phyloP scores from a whole-genome alignment of 2,797 vertebrate genomes.

The Sebastes hubbsi region DNA sequence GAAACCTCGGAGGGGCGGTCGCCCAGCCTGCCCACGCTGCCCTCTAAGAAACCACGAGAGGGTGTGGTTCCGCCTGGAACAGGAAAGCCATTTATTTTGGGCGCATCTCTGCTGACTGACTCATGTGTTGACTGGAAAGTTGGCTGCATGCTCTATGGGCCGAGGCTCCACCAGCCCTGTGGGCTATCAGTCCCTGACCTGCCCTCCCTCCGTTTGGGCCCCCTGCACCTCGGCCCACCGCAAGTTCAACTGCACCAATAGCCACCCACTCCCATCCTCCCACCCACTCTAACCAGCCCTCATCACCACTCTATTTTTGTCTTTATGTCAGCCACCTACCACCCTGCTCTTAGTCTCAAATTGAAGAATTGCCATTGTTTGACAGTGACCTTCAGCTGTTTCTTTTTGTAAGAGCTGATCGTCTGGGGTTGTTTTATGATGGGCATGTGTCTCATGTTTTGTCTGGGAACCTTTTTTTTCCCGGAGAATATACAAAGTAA shows the following conservation, averaged over 20 bases:
- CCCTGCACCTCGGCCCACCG: constrained; percentile 53
- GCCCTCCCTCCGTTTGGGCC: constrained; percentile 51
- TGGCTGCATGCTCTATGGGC: constrained; percentile 85
- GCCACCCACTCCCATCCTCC: constrained; percentile 65
- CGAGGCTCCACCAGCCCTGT: constrained; percentile 82
- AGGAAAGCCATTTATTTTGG: constrained; percentile 97
- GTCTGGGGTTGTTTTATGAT: constrained; percentile 16
- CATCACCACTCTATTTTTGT: constrained; percentile 68
- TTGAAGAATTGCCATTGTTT: constrained; percentile 85
- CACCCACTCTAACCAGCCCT: constrained; percentile 61
- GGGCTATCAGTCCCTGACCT: constrained; percentile 85
- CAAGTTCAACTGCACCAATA: constrained; percentile 67
- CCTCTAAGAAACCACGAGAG: constrained; percentile 89
- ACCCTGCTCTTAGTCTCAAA: constrained; percentile 62
- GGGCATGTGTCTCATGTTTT: constrained; percentile 12
- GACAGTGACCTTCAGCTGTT: constrained; percentile 83
- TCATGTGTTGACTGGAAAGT: constrained; percentile 98
- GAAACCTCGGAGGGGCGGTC: constrained; percentile 81
- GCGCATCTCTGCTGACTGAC: constrained; percentile 93
- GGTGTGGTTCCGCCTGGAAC: constrained; percentile 93
- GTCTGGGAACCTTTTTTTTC: neutral
- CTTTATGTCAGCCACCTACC: constrained; percentile 54
- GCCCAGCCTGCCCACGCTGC: constrained; percentile 82
- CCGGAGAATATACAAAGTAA: constrained; percentile 40
- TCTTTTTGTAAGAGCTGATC: constrained; percentile 10